Evolutionary conservation across 2,797 vertebrate species (phyloP).

Genomic region (Leptodactylus fallax): DNA sequence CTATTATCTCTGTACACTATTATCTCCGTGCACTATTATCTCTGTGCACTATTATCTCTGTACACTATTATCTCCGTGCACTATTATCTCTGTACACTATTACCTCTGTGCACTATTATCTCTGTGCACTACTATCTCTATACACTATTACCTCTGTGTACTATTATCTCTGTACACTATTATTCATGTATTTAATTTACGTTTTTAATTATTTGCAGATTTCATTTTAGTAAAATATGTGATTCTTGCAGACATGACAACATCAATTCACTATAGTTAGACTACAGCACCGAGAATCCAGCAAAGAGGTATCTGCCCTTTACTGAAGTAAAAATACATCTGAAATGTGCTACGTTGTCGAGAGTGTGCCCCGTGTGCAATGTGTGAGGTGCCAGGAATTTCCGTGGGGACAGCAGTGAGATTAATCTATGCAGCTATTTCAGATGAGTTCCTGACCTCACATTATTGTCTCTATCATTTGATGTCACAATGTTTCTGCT

Average conservation of each 20-base stretch:
- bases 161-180: no score
- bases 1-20: no score
- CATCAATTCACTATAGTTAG: not conserved
- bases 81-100: no score
- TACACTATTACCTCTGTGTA: no score
- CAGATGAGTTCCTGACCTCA: conserved; percentile 23
- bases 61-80: no score
- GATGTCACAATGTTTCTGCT: conserved; percentile 2
- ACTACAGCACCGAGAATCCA: not conserved
- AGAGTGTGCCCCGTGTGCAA: conserved; percentile 33
- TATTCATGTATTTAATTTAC: not conserved
- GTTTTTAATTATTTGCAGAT: not conserved
- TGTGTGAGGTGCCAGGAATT: conserved; percentile 53
- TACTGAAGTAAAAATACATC: conserved; percentile 60
- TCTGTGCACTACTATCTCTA: no score
- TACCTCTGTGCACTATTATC: no score
- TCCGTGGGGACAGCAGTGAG: conserved; percentile 33
- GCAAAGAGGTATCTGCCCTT: conserved; percentile 51
- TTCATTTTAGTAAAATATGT: not conserved
- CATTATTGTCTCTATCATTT: conserved; percentile 30
- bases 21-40: no score
- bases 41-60: no score
- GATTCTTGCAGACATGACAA: not conserved
- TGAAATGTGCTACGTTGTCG: conserved; percentile 47
- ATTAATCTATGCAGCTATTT: conserved; percentile 37